A percentile compares a stretch with the other conserved stretches of the same genome.
Conservation (phyloP, 2,888 invertebrate genomes). For the Helicoverpa assulta region DNA sequence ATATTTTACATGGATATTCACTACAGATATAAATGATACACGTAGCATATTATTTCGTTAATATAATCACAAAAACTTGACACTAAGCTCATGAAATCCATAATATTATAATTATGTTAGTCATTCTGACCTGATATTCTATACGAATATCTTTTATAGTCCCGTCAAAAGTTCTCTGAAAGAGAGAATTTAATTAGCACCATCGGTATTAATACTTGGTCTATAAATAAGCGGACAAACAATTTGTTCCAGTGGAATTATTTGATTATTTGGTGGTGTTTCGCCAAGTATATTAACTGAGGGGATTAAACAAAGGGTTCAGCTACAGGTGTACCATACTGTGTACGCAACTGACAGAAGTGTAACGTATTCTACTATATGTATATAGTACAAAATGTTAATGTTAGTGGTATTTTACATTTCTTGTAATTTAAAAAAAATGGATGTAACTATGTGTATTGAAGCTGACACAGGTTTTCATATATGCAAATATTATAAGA, state of each 20-base stretch:
- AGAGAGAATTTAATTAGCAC: constrained; percentile 4
- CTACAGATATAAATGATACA: too few relatives aligned
- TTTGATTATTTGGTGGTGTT: constrained; percentile 47
- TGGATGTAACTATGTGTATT: too few relatives aligned
- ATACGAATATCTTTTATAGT: background rate
- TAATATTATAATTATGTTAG: too few relatives aligned
- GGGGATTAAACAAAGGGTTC: constrained; percentile 54
- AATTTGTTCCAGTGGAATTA: constrained; percentile 42
- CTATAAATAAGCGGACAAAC: constrained; percentile 40
- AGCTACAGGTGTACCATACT: constrained; percentile 56
- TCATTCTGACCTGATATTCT: background rate
- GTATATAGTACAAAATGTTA: background rate
- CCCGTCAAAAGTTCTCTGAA: background rate
- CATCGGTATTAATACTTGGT: constrained; percentile 17
- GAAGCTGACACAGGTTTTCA: too few relatives aligned
- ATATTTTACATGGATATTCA: too few relatives aligned
- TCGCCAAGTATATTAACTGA: constrained; percentile 48
- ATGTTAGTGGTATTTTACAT: too few relatives aligned
- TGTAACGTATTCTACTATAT: background rate
- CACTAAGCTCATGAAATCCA: too few relatives aligned
- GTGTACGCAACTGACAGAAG: constrained; percentile 7
- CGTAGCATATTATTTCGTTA: too few relatives aligned
- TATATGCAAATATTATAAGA: too few relatives aligned
- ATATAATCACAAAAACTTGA: too few relatives aligned
- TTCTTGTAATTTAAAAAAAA: too few relatives aligned